A percentile compares a stretch with the other conserved stretches of the same genome.
Evolutionary conservation across 2,797 vertebrate species (phyloP).

Genomic region (Australoheros facetus): DNA sequence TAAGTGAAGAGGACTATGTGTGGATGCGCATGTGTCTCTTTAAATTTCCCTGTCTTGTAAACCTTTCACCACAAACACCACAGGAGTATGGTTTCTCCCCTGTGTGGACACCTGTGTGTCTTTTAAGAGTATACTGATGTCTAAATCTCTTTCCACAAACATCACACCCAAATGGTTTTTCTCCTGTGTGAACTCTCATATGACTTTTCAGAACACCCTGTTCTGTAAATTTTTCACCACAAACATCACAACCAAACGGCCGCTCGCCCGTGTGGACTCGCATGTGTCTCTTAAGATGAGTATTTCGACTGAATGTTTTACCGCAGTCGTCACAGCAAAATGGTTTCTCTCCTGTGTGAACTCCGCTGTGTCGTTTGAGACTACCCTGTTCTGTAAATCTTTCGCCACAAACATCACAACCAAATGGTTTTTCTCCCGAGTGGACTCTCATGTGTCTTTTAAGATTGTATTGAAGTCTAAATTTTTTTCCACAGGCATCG

Average conservation of each 20-base stretch:
- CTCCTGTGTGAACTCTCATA: slow-evolving; percentile 6
- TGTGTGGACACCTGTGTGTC: slow-evolving; percentile 11
- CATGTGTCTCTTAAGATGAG: background rate
- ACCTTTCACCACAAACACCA: background rate
- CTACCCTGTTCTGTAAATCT: background rate
- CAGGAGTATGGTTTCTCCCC: slow-evolving; percentile 12
- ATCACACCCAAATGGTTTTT: background rate
- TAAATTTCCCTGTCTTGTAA: slow-evolving; percentile 11
- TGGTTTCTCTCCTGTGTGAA: slow-evolving; percentile 10
- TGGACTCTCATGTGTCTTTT: background rate
- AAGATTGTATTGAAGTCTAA: slow-evolving; percentile 3
- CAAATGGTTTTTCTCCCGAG: slow-evolving; percentile 3
- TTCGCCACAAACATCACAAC: slow-evolving; percentile 20
- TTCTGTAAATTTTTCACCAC: background rate
- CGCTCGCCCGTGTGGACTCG: background rate
- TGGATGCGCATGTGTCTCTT: slow-evolving; percentile 13
- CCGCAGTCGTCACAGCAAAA: background rate
- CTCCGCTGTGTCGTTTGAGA: background rate
- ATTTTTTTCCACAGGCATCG: slow-evolving; percentile 15
- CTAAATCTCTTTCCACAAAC: slow-evolving; percentile 4
- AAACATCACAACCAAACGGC: background rate
- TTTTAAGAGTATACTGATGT: slow-evolving; percentile 9
- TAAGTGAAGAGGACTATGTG: background rate
- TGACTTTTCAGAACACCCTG: slow-evolving; percentile 3
- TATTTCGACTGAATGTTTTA: slow-evolving; percentile 7